Percentiles rank a stretch among this genome's conserved stretches.
Conservation (phyloP, 2,113 vertebrate genomes). For the Hirundichthys speculiger region DNA sequence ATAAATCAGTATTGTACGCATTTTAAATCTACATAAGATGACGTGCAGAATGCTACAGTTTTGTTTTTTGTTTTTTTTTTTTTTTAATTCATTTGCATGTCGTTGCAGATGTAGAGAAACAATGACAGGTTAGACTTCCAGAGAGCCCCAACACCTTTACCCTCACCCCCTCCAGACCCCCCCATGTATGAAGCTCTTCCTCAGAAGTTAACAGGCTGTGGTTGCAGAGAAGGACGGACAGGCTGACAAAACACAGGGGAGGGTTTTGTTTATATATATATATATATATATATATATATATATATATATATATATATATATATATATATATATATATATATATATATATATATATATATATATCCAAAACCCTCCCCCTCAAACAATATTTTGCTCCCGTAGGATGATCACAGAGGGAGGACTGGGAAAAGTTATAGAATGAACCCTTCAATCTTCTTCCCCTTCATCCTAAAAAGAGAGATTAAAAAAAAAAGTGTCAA, state of each 20-base stretch:
- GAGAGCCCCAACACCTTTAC: conserved; percentile 7
- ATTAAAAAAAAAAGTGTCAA: neutral
- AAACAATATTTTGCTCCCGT: conserved; percentile 85
- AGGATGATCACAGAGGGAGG: conserved; percentile 38
- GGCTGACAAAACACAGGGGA: conserved; percentile 69
- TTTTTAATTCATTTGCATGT: conserved; percentile 72
- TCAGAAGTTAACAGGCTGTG: conserved; percentile 22
- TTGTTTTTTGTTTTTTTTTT: conserved; percentile 9
- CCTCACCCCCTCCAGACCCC: conserved; percentile 21
- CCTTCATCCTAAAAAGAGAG: conserved; percentile 87
- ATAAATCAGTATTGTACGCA: conserved; percentile 64
- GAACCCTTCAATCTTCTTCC: conserved; percentile 92
- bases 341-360: conserved; percentile 6
- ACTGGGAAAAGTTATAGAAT: conserved; percentile 71
- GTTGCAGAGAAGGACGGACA: conserved; percentile 52
- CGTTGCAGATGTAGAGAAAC: conserved; percentile 71
- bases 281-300: conserved; percentile 7
- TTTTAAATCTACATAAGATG: conserved; percentile 86
- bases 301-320: conserved; percentile 7
- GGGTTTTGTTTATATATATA: conserved; percentile 3
- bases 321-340: conserved; percentile 5
- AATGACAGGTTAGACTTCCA: conserved; percentile 37
- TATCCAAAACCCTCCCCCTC: conserved; percentile 12
- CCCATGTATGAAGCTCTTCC: conserved; percentile 24
- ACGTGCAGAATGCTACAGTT: conserved; percentile 85